Evolutionary conservation across 2,113 vertebrate species (phyloP).

Genomic region (Cranoglanis bouderius): DNA sequence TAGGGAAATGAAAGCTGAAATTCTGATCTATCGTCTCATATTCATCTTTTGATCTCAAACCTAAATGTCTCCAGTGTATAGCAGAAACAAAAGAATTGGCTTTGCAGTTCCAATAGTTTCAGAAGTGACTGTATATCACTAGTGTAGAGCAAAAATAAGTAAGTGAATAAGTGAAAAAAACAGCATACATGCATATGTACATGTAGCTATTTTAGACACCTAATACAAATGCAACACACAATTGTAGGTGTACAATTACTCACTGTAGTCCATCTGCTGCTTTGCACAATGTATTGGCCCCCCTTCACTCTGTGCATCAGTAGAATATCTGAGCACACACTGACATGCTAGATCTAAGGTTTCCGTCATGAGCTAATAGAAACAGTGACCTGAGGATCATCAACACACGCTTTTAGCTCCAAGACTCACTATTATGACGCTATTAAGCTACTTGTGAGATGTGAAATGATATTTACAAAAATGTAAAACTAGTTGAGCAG

Average conservation of each 20-base stretch:
- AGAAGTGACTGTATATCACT: background rate
- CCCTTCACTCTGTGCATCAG: background rate
- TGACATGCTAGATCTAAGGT: background rate
- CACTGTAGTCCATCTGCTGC: background rate
- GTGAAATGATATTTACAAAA: slow-evolving; percentile 49
- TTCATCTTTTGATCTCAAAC: background rate
- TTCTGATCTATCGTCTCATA: background rate
- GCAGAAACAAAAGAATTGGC: background rate
- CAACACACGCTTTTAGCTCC: slow-evolving; percentile 7
- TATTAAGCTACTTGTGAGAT: slow-evolving; percentile 40
- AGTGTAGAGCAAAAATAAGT: background rate
- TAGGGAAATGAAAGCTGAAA: no score
- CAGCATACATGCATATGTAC: background rate
- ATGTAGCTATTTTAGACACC: background rate
- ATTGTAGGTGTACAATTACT: background rate
- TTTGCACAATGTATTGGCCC: background rate
- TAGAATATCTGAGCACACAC: background rate
- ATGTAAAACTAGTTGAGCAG: slow-evolving; percentile 25
- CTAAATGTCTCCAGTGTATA: no score
- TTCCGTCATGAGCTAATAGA: background rate
- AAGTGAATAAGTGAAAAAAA: background rate
- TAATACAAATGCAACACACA: background rate
- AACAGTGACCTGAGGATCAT: background rate
- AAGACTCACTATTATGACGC: slow-evolving; percentile 12
- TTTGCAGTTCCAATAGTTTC: background rate